Percentiles rank a stretch among this genome's conserved stretches.
Evolutionary conservation across 2,888 invertebrate genomes (phyloP).

Genomic region (Marasmarcha lunaedactyla): DNA sequence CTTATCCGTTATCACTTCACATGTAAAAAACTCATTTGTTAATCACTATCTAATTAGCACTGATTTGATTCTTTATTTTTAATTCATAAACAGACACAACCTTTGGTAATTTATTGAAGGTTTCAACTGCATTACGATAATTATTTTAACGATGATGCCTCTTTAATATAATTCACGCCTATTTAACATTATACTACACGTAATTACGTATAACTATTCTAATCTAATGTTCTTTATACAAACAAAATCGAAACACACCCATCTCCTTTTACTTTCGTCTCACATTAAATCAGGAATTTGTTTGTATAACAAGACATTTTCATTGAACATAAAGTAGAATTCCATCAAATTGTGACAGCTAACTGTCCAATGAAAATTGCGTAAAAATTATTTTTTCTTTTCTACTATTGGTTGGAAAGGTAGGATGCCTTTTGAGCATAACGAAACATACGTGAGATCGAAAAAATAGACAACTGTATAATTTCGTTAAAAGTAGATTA

Average conservation of each 20-base stretch:
- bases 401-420: too few relatives aligned
- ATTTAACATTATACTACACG: slow-evolving; percentile 3
- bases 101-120: slow-evolving; percentile 3
- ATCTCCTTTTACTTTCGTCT: slow-evolving; percentile 50
- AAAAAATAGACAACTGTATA: too few relatives aligned
- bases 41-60: neutral
- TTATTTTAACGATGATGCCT: too few relatives aligned
- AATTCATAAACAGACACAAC: slow-evolving; percentile 6
- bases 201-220: slow-evolving; percentile 15
- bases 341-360: too few relatives aligned
- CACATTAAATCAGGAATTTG: slow-evolving; percentile 28
- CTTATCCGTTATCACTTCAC: neutral
- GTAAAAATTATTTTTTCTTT: too few relatives aligned
- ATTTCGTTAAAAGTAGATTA: too few relatives aligned
- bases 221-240: slow-evolving; percentile 15
- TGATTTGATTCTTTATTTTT: neutral
- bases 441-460: too few relatives aligned
- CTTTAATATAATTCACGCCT: neutral
- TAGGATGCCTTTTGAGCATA: too few relatives aligned
- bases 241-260: slow-evolving; percentile 55
- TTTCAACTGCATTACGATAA: neutral
- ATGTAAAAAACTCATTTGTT: too few relatives aligned
- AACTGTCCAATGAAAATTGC: too few relatives aligned
- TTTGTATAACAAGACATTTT: too few relatives aligned
- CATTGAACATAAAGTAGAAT: too few relatives aligned